phyloP scores from a whole-genome alignment of 1,140 invertebrate species.

The Leptonema lineaticorne region DNA sequence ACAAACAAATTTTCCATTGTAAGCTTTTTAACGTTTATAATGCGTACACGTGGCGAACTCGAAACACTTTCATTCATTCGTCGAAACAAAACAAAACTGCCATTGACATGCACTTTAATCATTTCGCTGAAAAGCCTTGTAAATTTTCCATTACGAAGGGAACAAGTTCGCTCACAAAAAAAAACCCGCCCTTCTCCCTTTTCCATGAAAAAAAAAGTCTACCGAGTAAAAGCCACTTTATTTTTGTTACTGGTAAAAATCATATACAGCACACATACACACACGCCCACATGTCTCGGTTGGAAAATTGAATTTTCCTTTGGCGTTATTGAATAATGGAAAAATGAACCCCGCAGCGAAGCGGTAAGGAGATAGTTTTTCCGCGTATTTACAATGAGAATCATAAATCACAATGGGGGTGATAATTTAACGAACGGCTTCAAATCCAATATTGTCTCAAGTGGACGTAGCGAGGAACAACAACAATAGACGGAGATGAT shows the following conservation, averaged over 20 bases:
- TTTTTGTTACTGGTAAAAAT: slow-evolving; percentile 10
- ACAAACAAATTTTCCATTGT: no score
- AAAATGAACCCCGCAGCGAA: neutral
- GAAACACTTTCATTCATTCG: no score
- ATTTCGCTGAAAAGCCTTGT: neutral
- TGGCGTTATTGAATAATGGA: slow-evolving; percentile 11
- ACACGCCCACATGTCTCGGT: neutral
- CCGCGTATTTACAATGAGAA: slow-evolving; percentile 14
- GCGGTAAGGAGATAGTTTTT: neutral
- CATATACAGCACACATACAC: neutral
- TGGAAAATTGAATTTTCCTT: slow-evolving; percentile 13
- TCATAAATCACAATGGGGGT: slow-evolving; percentile 22
- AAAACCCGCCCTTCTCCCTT: no score
- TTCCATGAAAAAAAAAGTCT: neutral
- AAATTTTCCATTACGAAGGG: neutral
- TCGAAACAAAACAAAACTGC: no score
- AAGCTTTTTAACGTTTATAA: no score
- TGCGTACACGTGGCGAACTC: no score
- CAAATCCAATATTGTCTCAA: slow-evolving; percentile 27
- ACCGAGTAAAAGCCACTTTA: neutral
- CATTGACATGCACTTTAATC: slow-evolving; percentile 5
- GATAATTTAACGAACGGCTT: slow-evolving; percentile 17
- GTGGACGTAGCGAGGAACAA: neutral
- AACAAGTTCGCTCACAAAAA: neutral
- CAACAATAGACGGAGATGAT: neutral